A percentile compares a stretch with the other conserved stretches of the same genome.
These are phyloP conservation scores for Mongoloraphidia duomilia DNA, from an alignment of 2,888 invertebrate species.

Conservation along the genomic window DNA sequence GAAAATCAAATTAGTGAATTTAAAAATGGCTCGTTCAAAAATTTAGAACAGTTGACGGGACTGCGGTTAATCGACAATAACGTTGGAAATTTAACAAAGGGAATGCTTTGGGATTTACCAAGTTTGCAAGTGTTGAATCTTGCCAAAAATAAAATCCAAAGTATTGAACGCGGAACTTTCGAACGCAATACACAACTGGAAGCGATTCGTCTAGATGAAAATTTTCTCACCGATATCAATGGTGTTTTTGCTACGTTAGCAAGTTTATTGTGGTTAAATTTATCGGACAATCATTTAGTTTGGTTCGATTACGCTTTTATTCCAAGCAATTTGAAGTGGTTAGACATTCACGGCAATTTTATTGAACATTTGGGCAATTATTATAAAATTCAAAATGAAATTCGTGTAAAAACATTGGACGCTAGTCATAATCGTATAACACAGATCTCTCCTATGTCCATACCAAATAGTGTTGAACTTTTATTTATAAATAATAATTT, in stretches of 20 bases:
- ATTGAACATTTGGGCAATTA: conserved; percentile 80
- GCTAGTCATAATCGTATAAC: conserved; percentile 80
- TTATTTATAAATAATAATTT: conserved; percentile 82
- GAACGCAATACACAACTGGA: conserved; percentile 67
- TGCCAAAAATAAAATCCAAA: conserved; percentile 77
- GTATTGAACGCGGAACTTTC: conserved; percentile 72
- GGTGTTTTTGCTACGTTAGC: conserved; percentile 75
- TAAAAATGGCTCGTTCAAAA: conserved; percentile 70
- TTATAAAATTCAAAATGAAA: conserved; percentile 70
- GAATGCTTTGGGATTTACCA: conserved; percentile 77
- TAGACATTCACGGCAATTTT: conserved; percentile 81
- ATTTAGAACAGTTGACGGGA: conserved; percentile 74
- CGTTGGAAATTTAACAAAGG: conserved; percentile 68
- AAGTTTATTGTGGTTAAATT: conserved; percentile 74
- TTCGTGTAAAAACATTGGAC: conserved; percentile 70
- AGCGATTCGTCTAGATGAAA: conserved; percentile 77
- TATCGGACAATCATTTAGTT: conserved; percentile 80
- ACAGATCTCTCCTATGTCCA: conserved; percentile 67
- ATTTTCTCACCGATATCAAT: conserved; percentile 77
- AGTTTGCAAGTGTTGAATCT: conserved; percentile 75
- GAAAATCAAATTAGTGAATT: conserved; percentile 81
- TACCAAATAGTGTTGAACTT: conserved; percentile 77
- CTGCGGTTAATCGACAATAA: conserved; percentile 81
- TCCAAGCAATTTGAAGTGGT: conserved; percentile 76
- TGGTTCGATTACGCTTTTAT: conserved; percentile 91